Evolutionary conservation across 1,140 invertebrate species (phyloP), one percentile per base, ranked within the genome.

Genomic region (Dryas iulia): DNA sequence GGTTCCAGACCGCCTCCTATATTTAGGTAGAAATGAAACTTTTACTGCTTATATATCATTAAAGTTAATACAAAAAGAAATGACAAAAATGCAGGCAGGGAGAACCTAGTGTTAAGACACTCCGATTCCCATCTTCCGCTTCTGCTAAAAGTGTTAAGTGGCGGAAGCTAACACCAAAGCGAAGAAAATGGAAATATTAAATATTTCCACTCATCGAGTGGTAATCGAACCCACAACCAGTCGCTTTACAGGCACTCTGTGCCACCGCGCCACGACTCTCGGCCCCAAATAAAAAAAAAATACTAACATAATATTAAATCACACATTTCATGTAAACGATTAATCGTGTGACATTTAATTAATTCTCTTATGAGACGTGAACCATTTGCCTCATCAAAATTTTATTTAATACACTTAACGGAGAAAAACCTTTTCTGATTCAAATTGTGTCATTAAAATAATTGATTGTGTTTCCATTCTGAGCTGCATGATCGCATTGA

Each of bases 1-100:
- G 95, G 94, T 68, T 96, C 94, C 81, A 96, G 96, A 86, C 97
- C 96, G 31, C 94, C 94, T 81, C 95, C 96, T 96, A 92, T 54
- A 78, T 64, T 54, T 39, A 0, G 7, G 5, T 14, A 35, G 14
- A 35, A 52, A 66, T 7, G 7, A 53, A 61, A 28, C 14, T 53
- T 52, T 61, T 6, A 30, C 11, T 60, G 2, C 25, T 14, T 8
- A 14, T 3, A 21, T n/a, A n/a, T n/a, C n/a, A n/a, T n/a, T n/a
- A n/a, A n/a, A n/a, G n/a, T n/a, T n/a, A n/a, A n/a, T n/a, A n/a
- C n/a, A n/a, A n/a, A n/a, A n/a, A n/a, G n/a, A n/a, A n/a, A n/a
- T n/a, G n/a, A n/a, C n/a, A n/a, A n/a, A n/a, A n/a, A n/a, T n/a
- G n/a, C n/a, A n/a, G n/a, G n/a, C n/a, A n/a, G n/a, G n/a, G n/a